A percentile compares a stretch with the other conserved stretches of the same genome.
phyloP scores from a whole-genome alignment of 2,888 invertebrate genomes.

The Folsomia manolachei region DNA sequence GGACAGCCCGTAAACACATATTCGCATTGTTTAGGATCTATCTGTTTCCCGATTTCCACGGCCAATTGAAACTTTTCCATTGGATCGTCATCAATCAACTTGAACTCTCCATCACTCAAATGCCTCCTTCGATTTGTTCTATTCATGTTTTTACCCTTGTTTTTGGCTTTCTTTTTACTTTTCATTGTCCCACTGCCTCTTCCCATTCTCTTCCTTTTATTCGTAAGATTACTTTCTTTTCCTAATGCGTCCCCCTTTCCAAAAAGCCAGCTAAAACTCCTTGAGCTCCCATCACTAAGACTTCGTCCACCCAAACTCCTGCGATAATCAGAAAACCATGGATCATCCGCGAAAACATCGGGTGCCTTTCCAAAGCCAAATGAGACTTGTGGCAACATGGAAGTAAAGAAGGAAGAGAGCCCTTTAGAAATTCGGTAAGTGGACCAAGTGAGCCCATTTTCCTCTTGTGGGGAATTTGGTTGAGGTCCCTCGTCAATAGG shows the following conservation, averaged over 20 bases:
- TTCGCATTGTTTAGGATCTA: constrained; percentile 30
- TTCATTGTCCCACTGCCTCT: not conserved
- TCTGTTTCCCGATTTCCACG: constrained; percentile 32
- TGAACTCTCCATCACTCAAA: constrained; percentile 2
- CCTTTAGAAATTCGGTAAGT: not conserved
- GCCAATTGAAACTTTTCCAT: constrained; percentile 30
- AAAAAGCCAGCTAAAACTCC: constrained; percentile 1
- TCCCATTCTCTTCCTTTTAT: no score
- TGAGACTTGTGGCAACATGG: constrained; percentile 14
- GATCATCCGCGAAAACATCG: constrained; percentile 21
- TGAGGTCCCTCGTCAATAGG: not conserved
- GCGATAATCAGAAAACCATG: constrained; percentile 15
- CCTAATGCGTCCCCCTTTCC: not conserved
- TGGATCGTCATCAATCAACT: constrained; percentile 23
- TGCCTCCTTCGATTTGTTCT: constrained; percentile 12
- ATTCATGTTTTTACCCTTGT: not conserved
- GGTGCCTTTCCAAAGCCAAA: not conserved
- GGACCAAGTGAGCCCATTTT: not conserved
- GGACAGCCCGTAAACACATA: constrained; percentile 39
- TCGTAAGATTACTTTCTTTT: not conserved
- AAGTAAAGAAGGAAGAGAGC: constrained; percentile 7
- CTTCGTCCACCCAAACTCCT: constrained; percentile 12
- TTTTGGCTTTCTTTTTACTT: not conserved
- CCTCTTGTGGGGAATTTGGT: not conserved
- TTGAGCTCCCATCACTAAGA: not conserved